Percentiles rank a stretch among this genome's conserved stretches.
phyloP scores from a whole-genome alignment of 2,113 vertebrate genomes.

The Dendropsophus ebraccatus region DNA sequence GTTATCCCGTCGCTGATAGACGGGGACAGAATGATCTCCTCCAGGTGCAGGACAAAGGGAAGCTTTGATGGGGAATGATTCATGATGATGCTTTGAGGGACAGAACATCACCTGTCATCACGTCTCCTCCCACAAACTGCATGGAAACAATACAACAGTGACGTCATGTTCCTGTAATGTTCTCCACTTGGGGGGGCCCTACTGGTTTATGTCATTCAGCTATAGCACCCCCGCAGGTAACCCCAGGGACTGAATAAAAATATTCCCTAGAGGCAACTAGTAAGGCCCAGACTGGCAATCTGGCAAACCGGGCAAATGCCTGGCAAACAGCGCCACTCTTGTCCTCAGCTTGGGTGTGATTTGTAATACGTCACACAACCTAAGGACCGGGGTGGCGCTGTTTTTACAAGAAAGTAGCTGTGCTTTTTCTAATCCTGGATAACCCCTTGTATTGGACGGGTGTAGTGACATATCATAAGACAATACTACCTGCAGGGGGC shows the following conservation, averaged over 20 bases:
- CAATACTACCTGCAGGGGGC: not conserved
- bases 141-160: not conserved
- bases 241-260: not conserved
- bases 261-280: no score
- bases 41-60: slow-evolving; percentile 62
- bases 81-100: not conserved
- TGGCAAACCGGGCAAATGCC: no score
- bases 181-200: not conserved
- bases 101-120: not conserved
- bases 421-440: no score
- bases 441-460: no score
- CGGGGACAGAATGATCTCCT: slow-evolving; percentile 46
- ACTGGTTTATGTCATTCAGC: not conserved
- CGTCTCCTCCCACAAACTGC: not conserved
- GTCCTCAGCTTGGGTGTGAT: no score
- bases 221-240: not conserved
- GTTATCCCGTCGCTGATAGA: slow-evolving; percentile 57
- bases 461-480: no score
- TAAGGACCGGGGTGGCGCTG: no score
- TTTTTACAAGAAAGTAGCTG: no score
- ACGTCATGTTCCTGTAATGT: not conserved
- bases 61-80: not conserved
- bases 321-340: no score
- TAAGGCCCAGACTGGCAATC: no score
- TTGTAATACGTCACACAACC: no score